A percentile compares a stretch with the other conserved stretches of the same genome.
Evolutionary conservation across 2,888 invertebrate species (phyloP).

Genomic region (Thelaira solivaga): DNA sequence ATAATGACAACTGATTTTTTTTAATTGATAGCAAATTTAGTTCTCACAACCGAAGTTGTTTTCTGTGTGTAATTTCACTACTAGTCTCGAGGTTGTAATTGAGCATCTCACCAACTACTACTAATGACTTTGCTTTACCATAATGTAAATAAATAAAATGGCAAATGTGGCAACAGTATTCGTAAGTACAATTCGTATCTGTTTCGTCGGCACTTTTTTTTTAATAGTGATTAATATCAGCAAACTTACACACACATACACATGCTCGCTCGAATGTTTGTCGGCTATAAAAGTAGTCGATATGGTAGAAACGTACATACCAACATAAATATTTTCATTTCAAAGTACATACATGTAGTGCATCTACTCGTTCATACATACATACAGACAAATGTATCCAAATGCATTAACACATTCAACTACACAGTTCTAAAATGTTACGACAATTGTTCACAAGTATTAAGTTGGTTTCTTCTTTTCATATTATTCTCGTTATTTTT

Average conservation of each 20-base stretch:
- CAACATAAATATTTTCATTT: neutral
- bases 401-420: constrained; percentile 11
- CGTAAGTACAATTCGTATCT: constrained; percentile 7
- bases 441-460: constrained; percentile 46
- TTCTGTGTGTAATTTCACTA: no score
- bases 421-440: constrained; percentile 44
- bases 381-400: neutral
- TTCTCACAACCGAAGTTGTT: no score
- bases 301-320: neutral
- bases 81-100: no score
- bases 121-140: no score
- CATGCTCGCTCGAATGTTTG: constrained; percentile 8
- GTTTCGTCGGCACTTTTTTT: constrained; percentile 44
- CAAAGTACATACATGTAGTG: neutral
- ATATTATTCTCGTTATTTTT: neutral
- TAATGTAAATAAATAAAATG: no score
- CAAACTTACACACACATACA: neutral
- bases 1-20: no score
- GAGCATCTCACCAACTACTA: no score
- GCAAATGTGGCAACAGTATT: no score
- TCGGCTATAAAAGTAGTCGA: constrained; percentile 9
- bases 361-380: neutral
- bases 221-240: constrained; percentile 51
- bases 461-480: constrained; percentile 23
- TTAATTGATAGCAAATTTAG: no score